phyloP scores from a whole-genome alignment of 1,140 invertebrate species.

The Thaumatotibia leucotreta region DNA sequence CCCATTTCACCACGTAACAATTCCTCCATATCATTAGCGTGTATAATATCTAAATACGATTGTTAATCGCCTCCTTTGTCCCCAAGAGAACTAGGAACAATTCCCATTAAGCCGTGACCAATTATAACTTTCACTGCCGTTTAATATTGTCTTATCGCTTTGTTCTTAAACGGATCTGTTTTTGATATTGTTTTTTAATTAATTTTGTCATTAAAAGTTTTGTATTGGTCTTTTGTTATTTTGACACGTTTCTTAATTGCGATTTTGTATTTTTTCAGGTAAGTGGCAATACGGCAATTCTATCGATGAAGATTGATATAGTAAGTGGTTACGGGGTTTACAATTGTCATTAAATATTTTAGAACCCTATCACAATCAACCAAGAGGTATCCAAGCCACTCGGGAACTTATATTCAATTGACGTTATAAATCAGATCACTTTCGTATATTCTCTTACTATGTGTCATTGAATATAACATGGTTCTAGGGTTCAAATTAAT shows the following conservation, averaged over 20 bases:
- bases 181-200: slow-evolving; percentile 12
- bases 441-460: too few relatives aligned
- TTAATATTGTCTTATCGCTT: slow-evolving; percentile 8
- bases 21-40: background rate
- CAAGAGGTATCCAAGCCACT: too few relatives aligned
- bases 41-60: background rate
- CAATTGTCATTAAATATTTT: too few relatives aligned
- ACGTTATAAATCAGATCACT: too few relatives aligned
- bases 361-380: too few relatives aligned
- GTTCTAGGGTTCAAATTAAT: too few relatives aligned
- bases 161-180: slow-evolving; percentile 1
- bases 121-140: slow-evolving; percentile 12
- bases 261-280: slow-evolving; percentile 1
- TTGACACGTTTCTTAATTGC: background rate
- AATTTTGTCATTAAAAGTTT: slow-evolving; percentile 3
- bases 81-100: background rate
- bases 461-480: too few relatives aligned
- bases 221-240: background rate
- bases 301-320: background rate
- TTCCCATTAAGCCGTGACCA: background rate
- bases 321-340: background rate
- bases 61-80: slow-evolving; percentile 3
- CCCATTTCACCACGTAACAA: background rate
- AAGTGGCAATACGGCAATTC: background rate
- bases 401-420: too few relatives aligned